These are phyloP conservation scores for Gymnothorax javanicus DNA, from an alignment of 2,797 vertebrate genomes.

Conservation along the genomic window DNA sequence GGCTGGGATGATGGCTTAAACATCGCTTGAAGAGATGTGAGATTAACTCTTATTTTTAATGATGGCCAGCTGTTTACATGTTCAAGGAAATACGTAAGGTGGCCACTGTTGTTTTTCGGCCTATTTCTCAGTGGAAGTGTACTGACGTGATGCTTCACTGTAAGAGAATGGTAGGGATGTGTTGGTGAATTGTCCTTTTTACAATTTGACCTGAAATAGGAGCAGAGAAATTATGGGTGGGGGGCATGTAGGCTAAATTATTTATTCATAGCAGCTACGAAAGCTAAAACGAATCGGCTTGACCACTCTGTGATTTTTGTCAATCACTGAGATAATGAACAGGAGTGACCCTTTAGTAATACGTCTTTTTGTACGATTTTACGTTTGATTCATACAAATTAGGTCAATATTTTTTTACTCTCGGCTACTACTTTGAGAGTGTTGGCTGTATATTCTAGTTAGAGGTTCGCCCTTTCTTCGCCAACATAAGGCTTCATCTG, in stretches of 20 bases:
- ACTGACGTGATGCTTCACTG: not conserved
- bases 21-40: not conserved
- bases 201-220: not conserved
- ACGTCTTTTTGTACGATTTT: not conserved
- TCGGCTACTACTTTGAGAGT: not conserved
- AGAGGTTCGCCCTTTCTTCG: not conserved
- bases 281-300: slow-evolving; percentile 13
- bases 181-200: not conserved
- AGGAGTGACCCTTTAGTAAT: not conserved
- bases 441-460: not conserved
- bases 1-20: not conserved
- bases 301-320: slow-evolving; percentile 28
- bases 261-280: slow-evolving; percentile 23
- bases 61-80: not conserved
- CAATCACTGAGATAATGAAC: slow-evolving; percentile 33
- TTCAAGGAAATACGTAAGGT: not conserved
- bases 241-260: slow-evolving; percentile 29
- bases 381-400: not conserved
- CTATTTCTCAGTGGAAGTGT: not conserved
- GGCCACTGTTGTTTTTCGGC: not conserved
- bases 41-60: not conserved
- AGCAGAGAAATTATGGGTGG: slow-evolving; percentile 29
- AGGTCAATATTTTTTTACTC: not conserved
- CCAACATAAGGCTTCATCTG: not conserved
- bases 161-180: not conserved